These are phyloP conservation scores for Drosophila phalerata DNA, from an alignment of 2,888 invertebrate species.

Conservation along the genomic window DNA sequence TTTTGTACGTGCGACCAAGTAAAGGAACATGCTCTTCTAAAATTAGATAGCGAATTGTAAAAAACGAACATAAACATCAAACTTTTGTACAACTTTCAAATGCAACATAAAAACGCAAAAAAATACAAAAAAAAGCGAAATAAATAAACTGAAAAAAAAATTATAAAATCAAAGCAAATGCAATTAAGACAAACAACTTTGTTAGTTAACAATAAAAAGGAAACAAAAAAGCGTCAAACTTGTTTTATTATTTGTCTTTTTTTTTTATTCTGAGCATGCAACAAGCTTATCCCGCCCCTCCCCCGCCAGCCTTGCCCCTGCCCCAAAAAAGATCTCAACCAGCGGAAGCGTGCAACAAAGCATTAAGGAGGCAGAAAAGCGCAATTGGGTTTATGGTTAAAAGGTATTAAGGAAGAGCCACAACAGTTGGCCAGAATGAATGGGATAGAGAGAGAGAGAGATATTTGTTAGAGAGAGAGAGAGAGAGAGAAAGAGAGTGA, in stretches of 20 bases:
- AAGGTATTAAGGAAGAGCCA: conserved; percentile 1
- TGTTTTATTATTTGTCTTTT: neutral
- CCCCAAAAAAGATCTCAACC: conserved; percentile 14
- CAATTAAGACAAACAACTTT: conserved; percentile 18
- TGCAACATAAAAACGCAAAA: conserved; percentile 5
- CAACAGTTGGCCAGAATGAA: neutral
- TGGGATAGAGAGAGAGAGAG: conserved; percentile 1
- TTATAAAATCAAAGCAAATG: conserved; percentile 13
- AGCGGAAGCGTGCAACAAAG: conserved; percentile 45
- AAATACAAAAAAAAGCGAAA: neutral
- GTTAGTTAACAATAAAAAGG: neutral
- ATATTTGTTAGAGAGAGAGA: conserved; percentile 3
- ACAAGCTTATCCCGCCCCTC: conserved; percentile 17
- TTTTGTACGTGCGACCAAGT: conserved; percentile 85
- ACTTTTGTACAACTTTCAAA: conserved; percentile 8
- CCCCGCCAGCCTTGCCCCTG: conserved; percentile 4
- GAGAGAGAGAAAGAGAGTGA: conserved; percentile 20
- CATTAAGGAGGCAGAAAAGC: conserved; percentile 17
- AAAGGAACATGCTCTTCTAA: conserved; percentile 87
- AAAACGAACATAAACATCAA: conserved; percentile 31
- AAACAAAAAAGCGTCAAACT: neutral
- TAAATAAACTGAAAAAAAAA: neutral
- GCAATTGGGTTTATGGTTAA: conserved; percentile 8
- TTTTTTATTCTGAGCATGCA: conserved; percentile 38
- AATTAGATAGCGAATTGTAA: conserved; percentile 75